Evolutionary conservation across 1,140 invertebrate genomes (phyloP), one percentile per base, ranked within the genome.

Genomic region (Pollicipes pollicipes): DNA sequence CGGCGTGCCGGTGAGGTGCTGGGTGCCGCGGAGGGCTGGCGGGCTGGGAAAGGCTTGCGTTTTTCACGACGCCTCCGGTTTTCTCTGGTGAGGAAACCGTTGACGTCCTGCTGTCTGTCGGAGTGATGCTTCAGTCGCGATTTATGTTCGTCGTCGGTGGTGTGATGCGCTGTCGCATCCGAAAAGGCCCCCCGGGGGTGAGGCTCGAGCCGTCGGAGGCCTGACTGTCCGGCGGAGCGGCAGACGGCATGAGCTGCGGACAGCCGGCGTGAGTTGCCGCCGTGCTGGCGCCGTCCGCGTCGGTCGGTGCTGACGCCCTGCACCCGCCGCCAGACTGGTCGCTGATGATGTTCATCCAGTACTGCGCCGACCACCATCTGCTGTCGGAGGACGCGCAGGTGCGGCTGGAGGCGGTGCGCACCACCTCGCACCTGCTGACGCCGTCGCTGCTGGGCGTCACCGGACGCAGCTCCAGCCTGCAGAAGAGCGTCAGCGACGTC

Each of bases 331-430:
- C 30, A n/a, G 10, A 70, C 28, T 30, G 26, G 68, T 4, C n/a
- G 35, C 64, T 30, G 35, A 64, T 37, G 37, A n/a, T 70, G 45
- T 72, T 67, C 27, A 63, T 74, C 32, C 3, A 67, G n/a, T 69
- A 30, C 69, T 69, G 29, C 74, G 93, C 97, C 76, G 86, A n/a
- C n/a, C n/a, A 91, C 78, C 97, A 95, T 77, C 81, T 99, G n/a
- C 88, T 87, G 10, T 91, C 89, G 77, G 95, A 98, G 75, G 87
- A 93, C 75, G 88, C 88, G 75, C 93, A 97, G 78, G 88, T 99
- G 0, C 85, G 96, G 28, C 79, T 98, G 67, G 95, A 98, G 81
- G 92, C 96, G 28, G 95, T 98, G 0, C 85, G 89, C 77, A 98
- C 95, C 0, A 95, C 95, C n/a, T n/a, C n/a, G n/a, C n/a, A n/a